phyloP scores from a whole-genome alignment of 2,888 invertebrate species.

The Drosophila kanekoi region DNA sequence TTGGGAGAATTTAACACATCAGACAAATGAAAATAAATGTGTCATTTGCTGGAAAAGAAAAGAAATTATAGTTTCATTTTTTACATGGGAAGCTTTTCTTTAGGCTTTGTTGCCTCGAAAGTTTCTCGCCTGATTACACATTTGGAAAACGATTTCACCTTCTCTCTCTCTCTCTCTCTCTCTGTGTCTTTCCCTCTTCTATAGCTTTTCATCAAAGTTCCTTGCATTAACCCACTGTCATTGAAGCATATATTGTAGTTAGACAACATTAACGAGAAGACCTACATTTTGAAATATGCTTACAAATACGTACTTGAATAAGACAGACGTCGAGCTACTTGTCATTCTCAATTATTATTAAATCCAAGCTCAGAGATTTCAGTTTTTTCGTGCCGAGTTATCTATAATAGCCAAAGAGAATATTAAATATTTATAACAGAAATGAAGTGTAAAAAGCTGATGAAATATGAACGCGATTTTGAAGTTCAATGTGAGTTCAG shows the following conservation, averaged over 20 bases:
- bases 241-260: not conserved
- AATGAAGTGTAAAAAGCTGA: constrained; percentile 42
- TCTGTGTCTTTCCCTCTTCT: not conserved
- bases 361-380: constrained; percentile 14
- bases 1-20: no score
- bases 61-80: no score
- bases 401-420: constrained; percentile 20
- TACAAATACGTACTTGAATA: not conserved
- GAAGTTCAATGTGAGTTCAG: constrained; percentile 59
- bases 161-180: not conserved
- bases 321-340: constrained; percentile 20
- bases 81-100: no score
- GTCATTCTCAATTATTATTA: not conserved
- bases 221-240: not conserved
- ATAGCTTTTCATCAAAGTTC: not conserved
- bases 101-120: no score
- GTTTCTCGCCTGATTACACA: no score
- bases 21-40: no score
- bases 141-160: no score
- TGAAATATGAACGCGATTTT: constrained; percentile 56
- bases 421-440: constrained; percentile 26
- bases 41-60: no score
- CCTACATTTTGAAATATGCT: not conserved
- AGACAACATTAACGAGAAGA: not conserved
- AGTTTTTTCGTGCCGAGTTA: not conserved